Evolutionary conservation across 2,113 vertebrate species (phyloP), one percentile per base, ranked within the genome.

Genomic region (Scytalopus superciliaris): DNA sequence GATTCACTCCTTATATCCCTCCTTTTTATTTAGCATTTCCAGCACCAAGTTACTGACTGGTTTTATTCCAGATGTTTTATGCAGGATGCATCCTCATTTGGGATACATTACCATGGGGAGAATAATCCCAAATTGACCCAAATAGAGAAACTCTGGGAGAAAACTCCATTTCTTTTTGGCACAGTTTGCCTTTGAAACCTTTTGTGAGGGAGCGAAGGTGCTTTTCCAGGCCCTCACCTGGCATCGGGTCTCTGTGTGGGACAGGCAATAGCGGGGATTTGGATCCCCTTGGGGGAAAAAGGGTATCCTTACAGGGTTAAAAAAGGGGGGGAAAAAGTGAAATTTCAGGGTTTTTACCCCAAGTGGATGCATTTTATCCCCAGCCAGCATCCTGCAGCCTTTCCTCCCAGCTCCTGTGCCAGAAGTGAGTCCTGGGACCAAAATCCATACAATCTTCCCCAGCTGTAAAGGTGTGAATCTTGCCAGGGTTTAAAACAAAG

Each of bases 61-160:
- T 15, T 78, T 30, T 25, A 78, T 78, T 85, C 28, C 37, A 14
- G 31, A 11, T 2, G 1, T 42, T 50, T 47, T 8, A 17, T 45
- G 19, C 12, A 23, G 55, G 21, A 39, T 30, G 21, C 0, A 0
- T 14, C 50, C n/a, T 35, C 19, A 7, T 37, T 45, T 19, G 6
- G 56, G 30, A 24, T 24, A 35, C 7, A 22, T 3, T 12, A 27
- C 5, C 40, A 24, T 9, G 18, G 15, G 10, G 1, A 10, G 27
- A 59, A 74, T 17, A 30, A 25, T 1, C 7, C 23, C 53, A 14
- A 15, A 50, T 8, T 62, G 30, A 11, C 49, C 33, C 16, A 16
- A 10, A 40, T 40, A 42, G 9, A 12, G 3, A 39, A 66, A 72
- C 53, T 11, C 4, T 4, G 25, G 63, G 39, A 37, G 24, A 17